Conservation (phyloP, 2,888 invertebrate species). For the Parnassius mnemosyne region DNA sequence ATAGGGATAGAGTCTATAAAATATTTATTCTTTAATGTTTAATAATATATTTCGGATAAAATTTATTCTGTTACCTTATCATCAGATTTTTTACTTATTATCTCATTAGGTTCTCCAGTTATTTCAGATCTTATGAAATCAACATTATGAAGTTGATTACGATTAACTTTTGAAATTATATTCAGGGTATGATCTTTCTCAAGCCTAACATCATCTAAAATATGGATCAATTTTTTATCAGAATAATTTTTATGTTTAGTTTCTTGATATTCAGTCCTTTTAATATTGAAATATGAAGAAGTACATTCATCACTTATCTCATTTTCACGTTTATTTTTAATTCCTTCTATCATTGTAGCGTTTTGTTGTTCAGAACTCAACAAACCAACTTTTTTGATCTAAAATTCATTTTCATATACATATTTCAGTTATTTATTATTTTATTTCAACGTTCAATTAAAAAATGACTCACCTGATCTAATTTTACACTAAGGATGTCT, state of each 20-base stretch:
- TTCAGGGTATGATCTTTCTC: constrained; percentile 47
- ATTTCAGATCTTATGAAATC: constrained; percentile 40
- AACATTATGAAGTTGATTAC: constrained; percentile 46
- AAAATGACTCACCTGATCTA: constrained; percentile 50
- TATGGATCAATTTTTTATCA: constrained; percentile 61
- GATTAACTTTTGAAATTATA: constrained; percentile 52
- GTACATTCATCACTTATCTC: constrained; percentile 23
- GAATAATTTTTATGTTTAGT: constrained; percentile 45
- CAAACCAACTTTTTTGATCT: constrained; percentile 49
- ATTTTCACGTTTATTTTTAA: constrained; percentile 25
- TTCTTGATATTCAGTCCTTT: constrained; percentile 23
- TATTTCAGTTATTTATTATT: neutral
- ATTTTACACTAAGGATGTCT: constrained; percentile 49
- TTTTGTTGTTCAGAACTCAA: constrained; percentile 29
- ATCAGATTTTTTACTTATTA: constrained; percentile 1
- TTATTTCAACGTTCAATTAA: neutral
- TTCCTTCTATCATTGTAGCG: constrained; percentile 32
- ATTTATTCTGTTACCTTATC: constrained; percentile 1
- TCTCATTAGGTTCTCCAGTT: constrained; percentile 2
- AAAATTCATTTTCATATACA: constrained; percentile 17
- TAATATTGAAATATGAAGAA: constrained; percentile 14
- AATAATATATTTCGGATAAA: too few species aligned
- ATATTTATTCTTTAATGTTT: neutral
- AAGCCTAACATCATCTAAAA: constrained; percentile 60
- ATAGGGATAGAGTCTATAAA: neutral